phyloP scores from a whole-genome alignment of 2,797 vertebrate species.

The Petrocephalus sullivani region DNA sequence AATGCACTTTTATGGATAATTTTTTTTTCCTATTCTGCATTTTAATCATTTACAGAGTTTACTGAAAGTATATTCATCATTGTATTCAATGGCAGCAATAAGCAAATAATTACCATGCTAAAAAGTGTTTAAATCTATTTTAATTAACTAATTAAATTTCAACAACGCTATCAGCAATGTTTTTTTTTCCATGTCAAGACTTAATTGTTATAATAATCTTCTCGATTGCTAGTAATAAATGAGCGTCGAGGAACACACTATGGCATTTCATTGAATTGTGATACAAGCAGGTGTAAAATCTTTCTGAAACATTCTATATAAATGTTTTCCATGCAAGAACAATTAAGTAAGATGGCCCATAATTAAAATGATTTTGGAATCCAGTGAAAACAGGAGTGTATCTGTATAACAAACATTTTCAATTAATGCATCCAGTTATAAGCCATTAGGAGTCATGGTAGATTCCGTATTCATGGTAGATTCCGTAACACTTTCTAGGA shows the following conservation, averaged over 20 bases:
- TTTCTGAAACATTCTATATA: background rate
- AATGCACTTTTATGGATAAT: background rate
- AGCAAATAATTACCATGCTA: background rate
- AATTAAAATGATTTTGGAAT: background rate
- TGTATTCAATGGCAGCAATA: background rate
- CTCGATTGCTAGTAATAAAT: background rate
- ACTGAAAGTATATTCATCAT: background rate
- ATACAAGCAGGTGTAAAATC: background rate
- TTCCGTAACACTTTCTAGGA: background rate
- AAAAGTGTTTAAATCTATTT: slow-evolving; percentile 6
- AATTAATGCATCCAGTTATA: background rate
- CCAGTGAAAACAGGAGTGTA: background rate
- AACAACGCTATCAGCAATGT: background rate
- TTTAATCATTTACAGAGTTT: background rate
- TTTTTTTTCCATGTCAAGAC: background rate
- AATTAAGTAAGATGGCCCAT: background rate
- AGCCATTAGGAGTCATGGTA: background rate
- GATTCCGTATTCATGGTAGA: background rate
- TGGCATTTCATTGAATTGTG: background rate
- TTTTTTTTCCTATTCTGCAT: background rate
- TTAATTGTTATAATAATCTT: background rate
- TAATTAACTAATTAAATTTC: slow-evolving; percentile 15
- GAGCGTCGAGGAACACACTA: background rate
- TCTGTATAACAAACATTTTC: background rate
- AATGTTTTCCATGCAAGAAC: background rate